Conservation (phyloP, 2,888 invertebrate genomes). For the Drosophila longiperda region DNA sequence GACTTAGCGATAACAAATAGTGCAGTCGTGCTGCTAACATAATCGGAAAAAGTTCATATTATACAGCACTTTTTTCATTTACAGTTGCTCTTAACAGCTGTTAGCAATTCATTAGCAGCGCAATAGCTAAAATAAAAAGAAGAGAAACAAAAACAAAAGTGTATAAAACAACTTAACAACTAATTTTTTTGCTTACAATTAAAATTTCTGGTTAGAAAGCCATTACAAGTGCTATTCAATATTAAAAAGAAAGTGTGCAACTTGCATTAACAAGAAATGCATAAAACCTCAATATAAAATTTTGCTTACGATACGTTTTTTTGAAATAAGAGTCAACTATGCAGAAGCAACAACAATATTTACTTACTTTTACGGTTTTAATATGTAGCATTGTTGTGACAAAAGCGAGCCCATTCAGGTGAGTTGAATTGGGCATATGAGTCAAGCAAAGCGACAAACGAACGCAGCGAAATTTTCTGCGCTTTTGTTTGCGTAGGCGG, state of each 20-base stretch:
- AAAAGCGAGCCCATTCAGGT: conserved; percentile 43
- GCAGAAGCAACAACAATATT: conserved; percentile 41
- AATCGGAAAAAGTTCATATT: not conserved
- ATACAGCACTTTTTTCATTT: conserved; percentile 18
- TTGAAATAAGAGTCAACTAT: conserved; percentile 40
- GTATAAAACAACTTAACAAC: conserved; percentile 27
- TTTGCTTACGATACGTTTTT: conserved; percentile 39
- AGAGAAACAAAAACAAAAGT: conserved; percentile 44
- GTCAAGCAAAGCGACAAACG: conserved; percentile 1
- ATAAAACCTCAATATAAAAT: conserved; percentile 24
- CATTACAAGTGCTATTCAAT: not conserved
- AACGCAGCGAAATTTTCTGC: conserved; percentile 33
- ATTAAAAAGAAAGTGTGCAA: conserved; percentile 6
- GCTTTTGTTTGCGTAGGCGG: conserved; percentile 16
- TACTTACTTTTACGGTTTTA: conserved; percentile 25
- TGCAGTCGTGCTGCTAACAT: not conserved
- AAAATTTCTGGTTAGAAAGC: conserved; percentile 11
- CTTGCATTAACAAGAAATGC: conserved; percentile 28
- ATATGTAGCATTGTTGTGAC: conserved; percentile 31
- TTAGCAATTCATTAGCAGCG: conserved; percentile 19
- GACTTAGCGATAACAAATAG: conserved; percentile 15
- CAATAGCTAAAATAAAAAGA: conserved; percentile 27
- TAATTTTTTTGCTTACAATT: conserved; percentile 19
- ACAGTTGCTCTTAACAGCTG: conserved; percentile 23
- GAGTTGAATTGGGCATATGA: conserved; percentile 16